Evolutionary conservation across 2,888 invertebrate species (phyloP), one percentile per base, ranked within the genome.

Genomic region (Phyto melanocephala): DNA sequence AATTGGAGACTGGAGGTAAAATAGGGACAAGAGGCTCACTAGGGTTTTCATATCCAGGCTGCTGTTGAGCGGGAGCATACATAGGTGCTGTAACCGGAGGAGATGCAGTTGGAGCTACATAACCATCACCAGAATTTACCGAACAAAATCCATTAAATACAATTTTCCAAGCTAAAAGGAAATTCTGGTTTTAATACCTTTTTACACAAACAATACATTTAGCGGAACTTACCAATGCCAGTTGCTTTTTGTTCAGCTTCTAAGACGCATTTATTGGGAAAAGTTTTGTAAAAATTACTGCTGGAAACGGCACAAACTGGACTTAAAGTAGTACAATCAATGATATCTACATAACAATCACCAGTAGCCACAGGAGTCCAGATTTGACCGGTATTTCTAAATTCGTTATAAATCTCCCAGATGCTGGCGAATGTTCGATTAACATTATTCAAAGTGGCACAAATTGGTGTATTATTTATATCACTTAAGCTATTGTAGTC

Each of bases 141-240:
- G 75, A 45, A 33, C 80, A 80, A 50, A 80, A 33, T 13, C 80
- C 80, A 40, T 75, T 47, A 35, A 62, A 70, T 0, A 63, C 33
- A 0, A 65, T 17, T 1, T 13, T 35, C 80, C 80, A 80, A 11
- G 1, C 80, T 80, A 40, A 50, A 71, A 42, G 1, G 3, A 52
- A 63, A 45, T 17, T 17, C 4, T 2, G 8, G 17, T 0, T n/a
- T 45, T 45, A 45, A 45, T 22, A 20, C 4, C 6, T 28, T 3
- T 4, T 10, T 10, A 20, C 1, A 1, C 8, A 13, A 47, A 20
- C 17, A 3, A 1, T 3, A 2, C 3, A 56, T 15, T 11, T 28
- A 33, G n/a, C 5, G 1, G 6, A 6, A 47, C 60, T 68, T 80
- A 80, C 80, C 60, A n/a, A 24, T 60, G 11, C 80, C 80, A 0